A percentile compares a stretch with the other conserved stretches of the same genome.
Evolutionary conservation across 2,113 vertebrate species (phyloP).

Genomic region (Peucedramus taeniatus): DNA sequence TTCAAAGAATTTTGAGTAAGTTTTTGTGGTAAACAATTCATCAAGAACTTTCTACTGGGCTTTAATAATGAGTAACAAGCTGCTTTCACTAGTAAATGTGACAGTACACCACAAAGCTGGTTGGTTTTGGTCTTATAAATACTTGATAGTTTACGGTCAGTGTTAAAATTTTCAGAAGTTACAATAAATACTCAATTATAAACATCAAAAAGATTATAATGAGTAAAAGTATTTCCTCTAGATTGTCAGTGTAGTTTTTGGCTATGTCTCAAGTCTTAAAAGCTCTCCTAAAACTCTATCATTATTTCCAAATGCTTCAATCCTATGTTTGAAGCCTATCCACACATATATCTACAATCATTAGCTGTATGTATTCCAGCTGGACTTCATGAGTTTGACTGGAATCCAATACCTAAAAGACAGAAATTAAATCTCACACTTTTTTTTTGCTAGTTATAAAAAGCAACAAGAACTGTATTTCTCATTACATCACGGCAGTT

Average conservation of each 20-base stretch:
- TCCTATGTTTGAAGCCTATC: background rate
- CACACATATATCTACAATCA: background rate
- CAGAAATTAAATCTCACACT: background rate
- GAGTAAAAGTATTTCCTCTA: constrained; percentile 1
- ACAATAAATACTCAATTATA: constrained; percentile 12
- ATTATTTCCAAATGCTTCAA: constrained; percentile 1
- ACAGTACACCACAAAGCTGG: background rate
- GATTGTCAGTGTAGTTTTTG: background rate
- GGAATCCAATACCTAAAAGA: background rate
- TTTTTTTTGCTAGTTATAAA: background rate
- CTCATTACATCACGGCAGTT: background rate
- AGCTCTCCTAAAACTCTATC: background rate
- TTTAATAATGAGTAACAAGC: background rate
- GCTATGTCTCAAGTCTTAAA: background rate
- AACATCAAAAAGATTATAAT: background rate
- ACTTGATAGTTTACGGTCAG: background rate
- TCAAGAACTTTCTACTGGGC: background rate
- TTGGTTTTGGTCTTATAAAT: background rate
- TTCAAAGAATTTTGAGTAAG: background rate
- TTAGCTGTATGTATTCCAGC: background rate
- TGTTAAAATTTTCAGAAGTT: background rate
- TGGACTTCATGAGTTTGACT: background rate
- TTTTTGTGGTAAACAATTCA: background rate
- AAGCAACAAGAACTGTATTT: background rate
- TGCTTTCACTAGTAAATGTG: background rate